Evolutionary conservation across 2,113 vertebrate species (phyloP).

Genomic region (Alces alces): DNA sequence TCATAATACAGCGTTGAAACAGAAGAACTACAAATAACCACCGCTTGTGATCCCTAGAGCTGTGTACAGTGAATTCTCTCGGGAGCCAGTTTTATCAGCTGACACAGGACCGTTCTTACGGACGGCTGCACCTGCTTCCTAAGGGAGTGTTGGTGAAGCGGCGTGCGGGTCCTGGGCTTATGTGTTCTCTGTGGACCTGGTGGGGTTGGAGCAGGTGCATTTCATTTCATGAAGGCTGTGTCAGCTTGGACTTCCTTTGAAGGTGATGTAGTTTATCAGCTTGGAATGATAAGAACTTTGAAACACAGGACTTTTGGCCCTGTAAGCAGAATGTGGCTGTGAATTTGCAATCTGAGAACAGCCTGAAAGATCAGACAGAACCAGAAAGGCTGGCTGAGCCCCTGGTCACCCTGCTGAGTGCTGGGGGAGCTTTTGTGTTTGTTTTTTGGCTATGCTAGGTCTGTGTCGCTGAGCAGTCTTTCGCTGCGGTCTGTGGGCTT

Average conservation of each 20-base stretch:
- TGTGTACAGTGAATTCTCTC: background rate
- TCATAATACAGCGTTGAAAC: background rate
- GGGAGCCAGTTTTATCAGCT: background rate
- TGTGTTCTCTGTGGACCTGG: background rate
- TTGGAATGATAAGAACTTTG: background rate
- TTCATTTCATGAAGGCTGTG: background rate
- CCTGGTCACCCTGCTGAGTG: background rate
- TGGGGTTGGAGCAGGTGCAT: background rate
- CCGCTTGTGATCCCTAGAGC: background rate
- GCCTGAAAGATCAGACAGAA: background rate
- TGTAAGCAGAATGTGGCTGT: background rate
- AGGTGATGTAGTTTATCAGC: no score
- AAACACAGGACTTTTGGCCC: background rate
- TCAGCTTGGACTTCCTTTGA: background rate
- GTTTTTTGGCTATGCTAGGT: background rate
- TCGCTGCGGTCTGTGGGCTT: background rate
- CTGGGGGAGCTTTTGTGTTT: no score
- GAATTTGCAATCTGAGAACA: background rate
- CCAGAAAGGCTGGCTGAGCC: background rate
- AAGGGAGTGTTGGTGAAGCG: fast-evolving
- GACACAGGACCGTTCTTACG: fast-evolving
- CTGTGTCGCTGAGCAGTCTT: background rate
- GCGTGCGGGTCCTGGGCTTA: fast-evolving
- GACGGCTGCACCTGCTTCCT: background rate
- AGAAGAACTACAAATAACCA: background rate